Conservation (phyloP, 2,888 invertebrate species). For the Aplocera efformata region DNA sequence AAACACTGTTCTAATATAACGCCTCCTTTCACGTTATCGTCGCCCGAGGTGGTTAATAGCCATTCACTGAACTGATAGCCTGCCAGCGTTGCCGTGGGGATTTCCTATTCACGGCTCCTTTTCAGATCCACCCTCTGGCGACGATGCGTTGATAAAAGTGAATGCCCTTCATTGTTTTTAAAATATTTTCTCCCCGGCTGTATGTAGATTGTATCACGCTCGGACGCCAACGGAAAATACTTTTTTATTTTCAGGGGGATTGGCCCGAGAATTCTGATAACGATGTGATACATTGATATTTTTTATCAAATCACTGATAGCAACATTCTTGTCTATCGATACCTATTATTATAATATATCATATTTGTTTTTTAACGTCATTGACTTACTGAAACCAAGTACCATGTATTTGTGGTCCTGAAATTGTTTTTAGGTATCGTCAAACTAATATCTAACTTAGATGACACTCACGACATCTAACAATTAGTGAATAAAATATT, state of each 20-base stretch:
- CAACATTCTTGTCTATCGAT: conserved; percentile 2
- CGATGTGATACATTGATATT: conserved; percentile 41
- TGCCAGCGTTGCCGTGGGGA: conserved; percentile 57
- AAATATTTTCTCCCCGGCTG: conserved; percentile 63
- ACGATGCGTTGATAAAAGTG: conserved; percentile 74
- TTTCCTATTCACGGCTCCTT: conserved; percentile 60
- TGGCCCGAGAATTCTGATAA: conserved; percentile 51
- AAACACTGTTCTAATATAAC: conserved; percentile 56
- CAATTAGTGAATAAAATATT: too few species aligned
- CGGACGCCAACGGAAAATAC: conserved; percentile 47
- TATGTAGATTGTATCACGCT: conserved; percentile 58
- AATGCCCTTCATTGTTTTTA: conserved; percentile 71
- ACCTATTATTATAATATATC: too few species aligned
- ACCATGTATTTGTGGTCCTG: too few species aligned
- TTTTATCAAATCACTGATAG: conserved; percentile 30
- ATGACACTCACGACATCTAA: too few species aligned
- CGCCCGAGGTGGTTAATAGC: conserved; percentile 74
- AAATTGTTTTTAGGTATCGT: too few species aligned
- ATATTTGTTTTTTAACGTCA: too few species aligned
- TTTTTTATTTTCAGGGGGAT: conserved; percentile 49
- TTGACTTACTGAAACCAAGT: too few species aligned
- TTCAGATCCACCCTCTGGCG: conserved; percentile 63
- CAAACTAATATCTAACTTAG: too few species aligned
- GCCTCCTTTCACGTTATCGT: conserved; percentile 67
- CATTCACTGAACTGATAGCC: conserved; percentile 68